These are phyloP conservation scores for Sprattus sprattus DNA, from an alignment of 2,113 vertebrate genomes.

Conservation along the genomic window DNA sequence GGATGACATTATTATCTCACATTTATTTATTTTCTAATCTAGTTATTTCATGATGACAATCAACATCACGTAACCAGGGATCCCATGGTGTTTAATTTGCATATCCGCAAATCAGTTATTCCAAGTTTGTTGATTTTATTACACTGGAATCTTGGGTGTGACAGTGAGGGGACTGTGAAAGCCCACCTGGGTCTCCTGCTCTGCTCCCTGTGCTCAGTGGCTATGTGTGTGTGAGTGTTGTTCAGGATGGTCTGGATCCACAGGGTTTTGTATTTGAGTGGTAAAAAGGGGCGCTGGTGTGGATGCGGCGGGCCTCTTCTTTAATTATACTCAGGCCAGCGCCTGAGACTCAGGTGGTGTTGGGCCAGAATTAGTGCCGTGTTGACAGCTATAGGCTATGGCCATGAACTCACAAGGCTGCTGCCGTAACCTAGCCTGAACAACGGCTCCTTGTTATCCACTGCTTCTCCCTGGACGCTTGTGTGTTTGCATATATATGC, in stretches of 20 bases:
- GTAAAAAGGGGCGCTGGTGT: not conserved
- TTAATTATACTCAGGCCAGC: conserved; percentile 52
- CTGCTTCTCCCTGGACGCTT: conserved; percentile 46
- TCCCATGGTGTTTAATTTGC: not conserved
- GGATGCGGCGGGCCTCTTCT: conserved; percentile 39
- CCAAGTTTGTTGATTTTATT: not conserved
- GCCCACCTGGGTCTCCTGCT: not conserved
- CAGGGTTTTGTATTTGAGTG: conserved; percentile 23
- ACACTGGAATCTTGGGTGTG: not conserved
- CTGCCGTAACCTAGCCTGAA: conserved; percentile 68
- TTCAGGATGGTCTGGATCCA: not conserved
- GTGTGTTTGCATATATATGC: conserved; percentile 43
- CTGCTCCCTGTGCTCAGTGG: conserved; percentile 23
- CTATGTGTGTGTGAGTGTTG: not conserved
- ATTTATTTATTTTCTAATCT: not conserved
- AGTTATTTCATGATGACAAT: not conserved
- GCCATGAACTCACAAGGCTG: conserved; percentile 70
- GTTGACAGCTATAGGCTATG: conserved; percentile 72
- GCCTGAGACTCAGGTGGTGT: conserved; percentile 58
- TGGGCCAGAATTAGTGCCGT: conserved; percentile 61
- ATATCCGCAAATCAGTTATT: not conserved
- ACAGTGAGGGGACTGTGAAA: not conserved
- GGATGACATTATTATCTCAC: not conserved
- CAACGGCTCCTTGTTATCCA: conserved; percentile 71
- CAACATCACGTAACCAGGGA: not conserved